Base-by-base conservation (phyloP, 2,888 invertebrate species). In the Thereva unica region DNA sequence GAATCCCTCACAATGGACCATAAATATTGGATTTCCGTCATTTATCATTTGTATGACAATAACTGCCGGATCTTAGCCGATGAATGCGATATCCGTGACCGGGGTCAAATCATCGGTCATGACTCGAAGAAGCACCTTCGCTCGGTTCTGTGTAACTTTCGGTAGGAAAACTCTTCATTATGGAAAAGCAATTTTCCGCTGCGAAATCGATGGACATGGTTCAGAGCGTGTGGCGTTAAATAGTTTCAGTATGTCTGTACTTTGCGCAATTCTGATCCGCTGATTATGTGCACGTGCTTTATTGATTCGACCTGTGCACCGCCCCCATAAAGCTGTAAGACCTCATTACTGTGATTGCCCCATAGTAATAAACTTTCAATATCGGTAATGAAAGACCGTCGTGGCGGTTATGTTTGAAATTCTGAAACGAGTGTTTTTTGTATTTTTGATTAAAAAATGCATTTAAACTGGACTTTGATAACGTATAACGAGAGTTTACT, bases 21-120 rank as follows among this genome's bases (percentile, higher is more conserved):
- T 61, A 61, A 61, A 61, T 61, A 61, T 61, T 41, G 8, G 41
- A 40, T 34, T 5, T 50, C 45, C 61, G 50, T 49, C 50, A 61
- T 61, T 50, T 61, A 61, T 61, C 61, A 61, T 6, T 23, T 38
- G 34, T 41, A 50, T 61, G 61, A 61, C 61, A 61, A 61, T 61
- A 50, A 50, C 5, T 50, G 61, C 61, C 61, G 61, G 61, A 61
- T 61, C 50, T 50, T 5, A 3, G 41, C 50, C 5, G 40, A 50
- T 49, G 50, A 61, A 61, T 61, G 61, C 8, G 50, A 49, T 61
- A 61, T 50, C 61, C 61, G 61, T 61, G 61, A 61, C 61, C 61
- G 35, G 41, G 61, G 61, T 61, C 61, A 50, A 40, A 41, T 37
- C 34, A 50, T 5, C 50, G 61, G 61, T 61, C 61, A 50, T 50